A percentile compares a stretch with the other conserved stretches of the same genome.
phyloP scores from a whole-genome alignment of 2,888 invertebrate species.

The Drosophila maculinotata region DNA sequence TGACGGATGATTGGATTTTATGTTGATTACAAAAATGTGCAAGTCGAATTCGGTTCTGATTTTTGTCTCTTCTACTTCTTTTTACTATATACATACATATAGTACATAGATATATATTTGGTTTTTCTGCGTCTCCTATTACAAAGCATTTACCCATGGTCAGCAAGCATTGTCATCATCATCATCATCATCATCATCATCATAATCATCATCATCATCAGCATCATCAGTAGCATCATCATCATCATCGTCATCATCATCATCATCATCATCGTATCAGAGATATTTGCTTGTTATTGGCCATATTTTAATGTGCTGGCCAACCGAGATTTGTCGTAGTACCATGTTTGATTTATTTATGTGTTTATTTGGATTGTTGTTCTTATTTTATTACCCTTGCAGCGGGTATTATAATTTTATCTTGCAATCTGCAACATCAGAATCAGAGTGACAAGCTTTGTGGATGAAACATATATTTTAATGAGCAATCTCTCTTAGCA shows the following conservation, averaged over 20 bases:
- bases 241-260: slow-evolving; percentile 32
- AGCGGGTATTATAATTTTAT: too few relatives aligned
- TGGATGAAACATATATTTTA: too few relatives aligned
- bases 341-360: slow-evolving; percentile 77
- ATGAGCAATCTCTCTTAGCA: too few relatives aligned
- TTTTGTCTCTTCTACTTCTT: slow-evolving; percentile 29
- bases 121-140: slow-evolving; percentile 47
- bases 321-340: slow-evolving; percentile 79
- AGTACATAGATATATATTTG: not conserved
- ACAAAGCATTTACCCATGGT: slow-evolving; percentile 50
- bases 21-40: slow-evolving; percentile 77
- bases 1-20: slow-evolving; percentile 80
- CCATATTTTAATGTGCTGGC: slow-evolving; percentile 76
- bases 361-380: slow-evolving; percentile 73
- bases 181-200: slow-evolving; percentile 11
- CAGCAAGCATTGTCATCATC: slow-evolving; percentile 37
- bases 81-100: too few relatives aligned
- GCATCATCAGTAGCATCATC: slow-evolving; percentile 11
- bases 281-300: slow-evolving; percentile 75
- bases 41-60: slow-evolving; percentile 67
- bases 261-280: slow-evolving; percentile 43
- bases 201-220: slow-evolving; percentile 30
- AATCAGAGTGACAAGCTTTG: too few relatives aligned
- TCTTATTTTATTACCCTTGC: slow-evolving; percentile 25
- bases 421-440: not conserved